These are phyloP conservation scores for Noturus placidus DNA, from an alignment of 2,113 vertebrate genomes.

Conservation along the genomic window DNA sequence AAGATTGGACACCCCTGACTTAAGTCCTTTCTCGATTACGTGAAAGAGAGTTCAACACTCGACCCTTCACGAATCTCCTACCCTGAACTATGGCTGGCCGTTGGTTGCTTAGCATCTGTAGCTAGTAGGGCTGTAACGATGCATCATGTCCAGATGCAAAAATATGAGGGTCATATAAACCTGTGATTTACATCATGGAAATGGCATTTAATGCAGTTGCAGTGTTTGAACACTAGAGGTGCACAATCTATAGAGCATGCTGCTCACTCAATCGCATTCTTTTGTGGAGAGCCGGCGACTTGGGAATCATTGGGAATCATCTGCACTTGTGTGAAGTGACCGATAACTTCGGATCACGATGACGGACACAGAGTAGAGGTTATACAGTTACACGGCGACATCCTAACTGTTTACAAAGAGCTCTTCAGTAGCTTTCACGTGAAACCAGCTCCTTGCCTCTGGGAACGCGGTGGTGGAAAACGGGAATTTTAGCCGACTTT, in stretches of 20 bases:
- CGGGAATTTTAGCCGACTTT: not conserved
- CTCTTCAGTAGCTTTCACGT: no score
- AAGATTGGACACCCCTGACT: no score
- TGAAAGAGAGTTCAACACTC: not conserved
- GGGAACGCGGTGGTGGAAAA: not conserved
- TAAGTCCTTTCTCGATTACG: no score
- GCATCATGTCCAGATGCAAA: not conserved
- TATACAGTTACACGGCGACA: no score
- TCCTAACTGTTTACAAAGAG: no score
- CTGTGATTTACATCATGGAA: not conserved
- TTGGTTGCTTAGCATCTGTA: not conserved
- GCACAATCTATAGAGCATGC: not conserved
- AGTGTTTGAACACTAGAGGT: not conserved
- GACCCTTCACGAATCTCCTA: not conserved
- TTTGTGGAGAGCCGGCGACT: not conserved
- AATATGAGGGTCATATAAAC: not conserved
- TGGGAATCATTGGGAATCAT: not conserved
- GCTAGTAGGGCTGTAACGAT: not conserved
- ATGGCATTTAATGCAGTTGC: not conserved
- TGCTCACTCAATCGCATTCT: not conserved
- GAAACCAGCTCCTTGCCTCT: no score
- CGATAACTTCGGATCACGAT: no score
- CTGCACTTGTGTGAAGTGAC: not conserved
- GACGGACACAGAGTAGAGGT: no score
- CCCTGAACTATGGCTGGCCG: not conserved